These are phyloP conservation scores for Dermolepida albohirtum DNA, from an alignment of 2,888 invertebrate genomes.

Conservation along the genomic window DNA sequence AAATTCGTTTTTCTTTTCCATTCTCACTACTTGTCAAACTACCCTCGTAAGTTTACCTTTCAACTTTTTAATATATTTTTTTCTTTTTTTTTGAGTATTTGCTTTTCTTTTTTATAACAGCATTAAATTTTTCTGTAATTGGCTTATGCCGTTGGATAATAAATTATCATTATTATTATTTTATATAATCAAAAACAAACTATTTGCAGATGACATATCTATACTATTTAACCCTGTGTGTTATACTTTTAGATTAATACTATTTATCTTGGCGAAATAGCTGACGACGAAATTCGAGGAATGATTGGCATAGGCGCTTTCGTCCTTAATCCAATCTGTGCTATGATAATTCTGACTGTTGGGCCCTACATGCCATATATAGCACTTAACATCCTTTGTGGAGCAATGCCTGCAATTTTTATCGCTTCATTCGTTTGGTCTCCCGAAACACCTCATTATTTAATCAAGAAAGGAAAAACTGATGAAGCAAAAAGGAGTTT, in stretches of 20 bases:
- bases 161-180: too few species aligned
- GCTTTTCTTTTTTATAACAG: too few species aligned
- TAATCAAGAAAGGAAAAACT: slow-evolving; percentile 61
- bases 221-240: too few species aligned
- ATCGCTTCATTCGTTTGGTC: slow-evolving; percentile 59
- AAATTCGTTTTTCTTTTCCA: too few species aligned
- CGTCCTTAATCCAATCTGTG: slow-evolving; percentile 61
- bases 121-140: too few species aligned
- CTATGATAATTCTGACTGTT: slow-evolving; percentile 60
- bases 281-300: slow-evolving; percentile 67
- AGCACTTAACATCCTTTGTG: slow-evolving; percentile 57
- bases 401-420: slow-evolving; percentile 61
- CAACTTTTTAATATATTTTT: too few species aligned
- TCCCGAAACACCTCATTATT: slow-evolving; percentile 66
- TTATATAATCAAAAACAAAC: too few species aligned
- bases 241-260: slow-evolving; percentile 53
- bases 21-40: too few species aligned
- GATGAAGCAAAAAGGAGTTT: slow-evolving; percentile 58
- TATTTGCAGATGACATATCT: too few species aligned
- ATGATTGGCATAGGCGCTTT: slow-evolving; percentile 58
- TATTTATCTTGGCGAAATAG: slow-evolving; percentile 63
- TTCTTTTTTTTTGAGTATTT: too few species aligned
- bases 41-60: too few species aligned
- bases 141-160: too few species aligned
- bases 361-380: slow-evolving; percentile 62